A percentile compares a stretch with the other conserved stretches of the same genome.
These are phyloP conservation scores for Perognathus longimembris DNA, from an alignment of 2,113 vertebrate species.

Conservation along the genomic window DNA sequence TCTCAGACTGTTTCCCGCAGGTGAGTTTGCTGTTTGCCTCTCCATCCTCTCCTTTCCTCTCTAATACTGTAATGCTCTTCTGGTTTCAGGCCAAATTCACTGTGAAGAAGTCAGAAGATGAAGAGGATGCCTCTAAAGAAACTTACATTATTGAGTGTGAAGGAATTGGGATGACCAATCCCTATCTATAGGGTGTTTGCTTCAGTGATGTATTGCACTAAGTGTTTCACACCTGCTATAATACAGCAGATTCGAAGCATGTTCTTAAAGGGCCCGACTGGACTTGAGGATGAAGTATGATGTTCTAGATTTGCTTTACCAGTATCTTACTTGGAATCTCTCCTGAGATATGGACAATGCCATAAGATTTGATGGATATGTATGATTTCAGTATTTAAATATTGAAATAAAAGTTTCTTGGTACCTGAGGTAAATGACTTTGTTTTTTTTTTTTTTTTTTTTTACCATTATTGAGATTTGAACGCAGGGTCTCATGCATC, in stretches of 20 bases:
- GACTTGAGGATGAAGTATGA: background rate
- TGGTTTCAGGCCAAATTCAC: conserved; percentile 94
- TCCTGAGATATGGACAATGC: conserved; percentile 25
- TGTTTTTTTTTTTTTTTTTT: conserved; percentile 33
- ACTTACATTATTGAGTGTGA: conserved; percentile 95
- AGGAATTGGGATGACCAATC: conserved; percentile 91
- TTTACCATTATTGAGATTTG: background rate
- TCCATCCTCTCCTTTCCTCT: background rate
- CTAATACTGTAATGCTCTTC: conserved; percentile 30
- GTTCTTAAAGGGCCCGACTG: conserved; percentile 33
- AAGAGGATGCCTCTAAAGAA: conserved; percentile 87
- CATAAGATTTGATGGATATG: conserved; percentile 26
- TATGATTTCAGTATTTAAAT: conserved; percentile 40
- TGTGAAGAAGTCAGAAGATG: conserved; percentile 92
- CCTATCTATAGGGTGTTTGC: conserved; percentile 83
- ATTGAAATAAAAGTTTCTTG: conserved; percentile 71
- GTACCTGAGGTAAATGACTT: background rate
- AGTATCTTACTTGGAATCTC: background rate
- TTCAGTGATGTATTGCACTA: conserved; percentile 71
- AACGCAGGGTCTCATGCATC: too few species aligned
- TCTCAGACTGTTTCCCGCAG: background rate
- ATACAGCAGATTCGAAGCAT: conserved; percentile 13
- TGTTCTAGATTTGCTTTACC: conserved; percentile 20
- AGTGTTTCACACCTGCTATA: conserved; percentile 16
- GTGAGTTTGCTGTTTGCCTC: background rate